These are phyloP conservation scores for Solea senegalensis DNA, from an alignment of 2,113 vertebrate genomes.

Conservation along the genomic window DNA sequence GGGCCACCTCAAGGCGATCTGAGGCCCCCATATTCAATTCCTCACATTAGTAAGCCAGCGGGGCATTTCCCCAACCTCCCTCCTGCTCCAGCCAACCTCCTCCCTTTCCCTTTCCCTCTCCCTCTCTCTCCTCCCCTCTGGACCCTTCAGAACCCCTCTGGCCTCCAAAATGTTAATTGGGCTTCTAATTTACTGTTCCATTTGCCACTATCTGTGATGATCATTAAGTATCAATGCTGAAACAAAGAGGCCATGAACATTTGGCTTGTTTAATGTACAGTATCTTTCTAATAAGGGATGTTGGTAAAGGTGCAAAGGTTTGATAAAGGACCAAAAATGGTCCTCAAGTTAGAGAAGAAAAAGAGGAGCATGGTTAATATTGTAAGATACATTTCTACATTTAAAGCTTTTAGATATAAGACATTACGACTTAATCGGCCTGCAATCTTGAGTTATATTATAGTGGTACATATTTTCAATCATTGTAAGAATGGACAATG, in stretches of 20 bases:
- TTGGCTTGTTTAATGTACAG: conserved; percentile 13
- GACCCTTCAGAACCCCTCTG: conserved; percentile 45
- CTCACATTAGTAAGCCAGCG: conserved; percentile 58
- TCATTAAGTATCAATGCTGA: conserved; percentile 51
- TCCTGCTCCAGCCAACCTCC: conserved; percentile 18
- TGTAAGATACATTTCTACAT: background rate
- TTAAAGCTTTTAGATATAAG: background rate
- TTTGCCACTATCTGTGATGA: conserved; percentile 67
- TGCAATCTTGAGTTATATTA: background rate
- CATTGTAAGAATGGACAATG: background rate
- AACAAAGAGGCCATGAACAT: conserved; percentile 52
- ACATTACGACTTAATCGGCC: background rate
- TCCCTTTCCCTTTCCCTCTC: background rate
- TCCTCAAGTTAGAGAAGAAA: background rate
- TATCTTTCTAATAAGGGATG: conserved; percentile 23
- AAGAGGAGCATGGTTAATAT: background rate
- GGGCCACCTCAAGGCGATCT: conserved; percentile 40
- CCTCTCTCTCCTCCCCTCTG: conserved; percentile 20
- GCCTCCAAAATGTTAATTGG: conserved; percentile 74
- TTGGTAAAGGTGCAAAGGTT: background rate
- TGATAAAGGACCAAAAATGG: conserved; percentile 1
- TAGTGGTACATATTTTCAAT: background rate
- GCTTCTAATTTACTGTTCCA: conserved; percentile 73
- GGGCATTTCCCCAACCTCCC: conserved; percentile 41
- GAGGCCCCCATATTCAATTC: conserved; percentile 47